Percentiles rank a stretch among this genome's conserved stretches.
Evolutionary conservation across 1,140 invertebrate species (phyloP).

Genomic region (Gonatopus flavifemur): DNA sequence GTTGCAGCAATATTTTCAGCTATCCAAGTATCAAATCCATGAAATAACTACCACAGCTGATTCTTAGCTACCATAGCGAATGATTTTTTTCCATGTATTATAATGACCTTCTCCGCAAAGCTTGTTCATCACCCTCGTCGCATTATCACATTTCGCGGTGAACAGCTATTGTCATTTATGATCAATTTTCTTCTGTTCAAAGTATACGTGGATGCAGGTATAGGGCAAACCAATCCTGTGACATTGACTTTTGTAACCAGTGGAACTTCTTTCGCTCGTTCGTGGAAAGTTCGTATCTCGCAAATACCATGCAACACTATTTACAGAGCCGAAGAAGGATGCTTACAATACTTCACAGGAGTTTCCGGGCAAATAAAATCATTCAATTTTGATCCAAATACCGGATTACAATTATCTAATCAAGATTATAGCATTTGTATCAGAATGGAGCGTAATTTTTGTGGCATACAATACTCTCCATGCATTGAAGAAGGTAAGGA

Average conservation of each 20-base stretch:
- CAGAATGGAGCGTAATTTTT: conserved; percentile 83
- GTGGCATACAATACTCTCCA: conserved; percentile 79
- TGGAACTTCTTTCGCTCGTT: conserved; percentile 70
- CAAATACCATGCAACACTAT: conserved; percentile 78
- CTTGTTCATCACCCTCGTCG: too few species aligned
- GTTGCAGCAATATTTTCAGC: too few species aligned
- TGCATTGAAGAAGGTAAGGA: conserved; percentile 64
- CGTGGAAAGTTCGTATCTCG: conserved; percentile 78
- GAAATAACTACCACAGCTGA: too few species aligned
- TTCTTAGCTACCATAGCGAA: too few species aligned
- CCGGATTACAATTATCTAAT: conserved; percentile 81
- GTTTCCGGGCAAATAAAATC: conserved; percentile 77
- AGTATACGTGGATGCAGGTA: conserved; percentile 84
- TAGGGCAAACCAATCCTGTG: conserved; percentile 72
- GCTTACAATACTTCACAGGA: conserved; percentile 80
- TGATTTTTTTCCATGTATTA: too few species aligned
- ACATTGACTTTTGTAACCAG: conserved; percentile 79
- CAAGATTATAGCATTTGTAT: conserved; percentile 88
- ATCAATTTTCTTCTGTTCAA: too few species aligned
- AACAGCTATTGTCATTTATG: too few species aligned
- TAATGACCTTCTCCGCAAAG: too few species aligned
- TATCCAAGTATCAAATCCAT: too few species aligned
- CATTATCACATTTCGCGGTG: too few species aligned
- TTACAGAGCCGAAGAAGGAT: conserved; percentile 79
- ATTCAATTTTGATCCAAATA: conserved; percentile 78